These are phyloP conservation scores for Blennius ocellaris DNA, from an alignment of 2,113 vertebrate species.

Conservation along the genomic window DNA sequence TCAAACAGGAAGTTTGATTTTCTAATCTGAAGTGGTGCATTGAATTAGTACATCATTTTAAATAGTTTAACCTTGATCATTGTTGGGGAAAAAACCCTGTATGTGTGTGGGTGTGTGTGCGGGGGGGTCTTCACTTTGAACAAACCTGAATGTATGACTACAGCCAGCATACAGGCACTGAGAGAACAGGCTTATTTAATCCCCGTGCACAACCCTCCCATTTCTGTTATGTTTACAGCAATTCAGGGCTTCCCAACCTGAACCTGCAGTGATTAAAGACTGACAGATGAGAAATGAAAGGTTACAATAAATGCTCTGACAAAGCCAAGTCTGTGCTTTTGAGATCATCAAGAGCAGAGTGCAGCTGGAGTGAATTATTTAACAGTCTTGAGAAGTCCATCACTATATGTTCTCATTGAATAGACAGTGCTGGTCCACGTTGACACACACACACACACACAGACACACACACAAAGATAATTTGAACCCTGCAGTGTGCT, in stretches of 20 bases:
- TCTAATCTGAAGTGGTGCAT: slow-evolving; percentile 56
- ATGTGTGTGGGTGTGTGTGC: slow-evolving; percentile 6
- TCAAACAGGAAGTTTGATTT: slow-evolving; percentile 51
- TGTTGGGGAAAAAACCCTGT: slow-evolving; percentile 26
- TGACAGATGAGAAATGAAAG: slow-evolving; percentile 53
- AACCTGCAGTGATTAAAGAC: slow-evolving; percentile 50
- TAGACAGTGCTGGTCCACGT: slow-evolving; percentile 3
- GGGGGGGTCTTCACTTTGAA: neutral
- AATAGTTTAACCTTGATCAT: slow-evolving; percentile 46
- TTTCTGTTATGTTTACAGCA: slow-evolving; percentile 15
- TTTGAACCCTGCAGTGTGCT: slow-evolving; percentile 44
- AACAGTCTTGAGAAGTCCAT: slow-evolving; percentile 70
- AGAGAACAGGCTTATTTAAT: neutral
- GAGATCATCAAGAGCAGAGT: slow-evolving; percentile 54
- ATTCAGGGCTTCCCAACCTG: neutral
- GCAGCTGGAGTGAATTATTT: slow-evolving; percentile 76
- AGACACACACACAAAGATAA: slow-evolving; percentile 27
- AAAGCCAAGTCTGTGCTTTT: slow-evolving; percentile 40
- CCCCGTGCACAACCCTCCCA: slow-evolving; percentile 1
- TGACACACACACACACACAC: slow-evolving; percentile 12
- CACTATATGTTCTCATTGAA: slow-evolving; percentile 51
- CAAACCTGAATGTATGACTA: slow-evolving; percentile 7
- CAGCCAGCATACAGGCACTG: slow-evolving; percentile 3
- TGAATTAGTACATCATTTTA: slow-evolving; percentile 23
- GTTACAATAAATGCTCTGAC: slow-evolving; percentile 47